Evolutionary conservation across 2,888 invertebrate genomes (phyloP).

Genomic region (Lithophane ornitopus): DNA sequence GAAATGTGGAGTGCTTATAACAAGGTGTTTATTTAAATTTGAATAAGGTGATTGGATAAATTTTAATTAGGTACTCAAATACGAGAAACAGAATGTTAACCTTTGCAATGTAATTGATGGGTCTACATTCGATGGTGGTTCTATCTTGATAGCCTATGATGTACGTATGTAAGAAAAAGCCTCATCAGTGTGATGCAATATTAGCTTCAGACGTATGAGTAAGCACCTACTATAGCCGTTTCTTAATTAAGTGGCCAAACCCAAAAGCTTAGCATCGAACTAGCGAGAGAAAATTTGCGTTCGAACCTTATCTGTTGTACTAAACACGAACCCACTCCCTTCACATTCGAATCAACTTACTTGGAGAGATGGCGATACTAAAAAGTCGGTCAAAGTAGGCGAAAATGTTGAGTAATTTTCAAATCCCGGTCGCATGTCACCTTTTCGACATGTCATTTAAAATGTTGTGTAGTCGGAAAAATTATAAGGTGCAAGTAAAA

Average conservation of each 20-base stretch:
- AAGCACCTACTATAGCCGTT: no score
- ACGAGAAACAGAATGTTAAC: background rate
- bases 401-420: background rate
- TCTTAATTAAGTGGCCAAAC: background rate
- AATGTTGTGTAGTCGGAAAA: background rate
- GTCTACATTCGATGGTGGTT: background rate
- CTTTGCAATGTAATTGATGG: slow-evolving; percentile 7
- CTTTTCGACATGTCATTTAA: background rate
- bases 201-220: background rate
- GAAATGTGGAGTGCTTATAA: slow-evolving; percentile 20
- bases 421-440: background rate
- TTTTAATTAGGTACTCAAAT: background rate
- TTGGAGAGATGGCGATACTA: no score
- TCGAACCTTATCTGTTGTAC: no score
- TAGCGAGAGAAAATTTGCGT: background rate
- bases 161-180: background rate
- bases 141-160: background rate
- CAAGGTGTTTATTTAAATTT: slow-evolving; percentile 30
- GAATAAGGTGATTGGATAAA: background rate
- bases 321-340: no score
- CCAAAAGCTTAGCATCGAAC: background rate
- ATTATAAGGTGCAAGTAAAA: background rate
- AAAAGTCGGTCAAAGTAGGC: no score
- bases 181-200: background rate
- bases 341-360: no score